phyloP scores from a whole-genome alignment of 2,797 vertebrate genomes.

The Poeciliopsis infans region DNA sequence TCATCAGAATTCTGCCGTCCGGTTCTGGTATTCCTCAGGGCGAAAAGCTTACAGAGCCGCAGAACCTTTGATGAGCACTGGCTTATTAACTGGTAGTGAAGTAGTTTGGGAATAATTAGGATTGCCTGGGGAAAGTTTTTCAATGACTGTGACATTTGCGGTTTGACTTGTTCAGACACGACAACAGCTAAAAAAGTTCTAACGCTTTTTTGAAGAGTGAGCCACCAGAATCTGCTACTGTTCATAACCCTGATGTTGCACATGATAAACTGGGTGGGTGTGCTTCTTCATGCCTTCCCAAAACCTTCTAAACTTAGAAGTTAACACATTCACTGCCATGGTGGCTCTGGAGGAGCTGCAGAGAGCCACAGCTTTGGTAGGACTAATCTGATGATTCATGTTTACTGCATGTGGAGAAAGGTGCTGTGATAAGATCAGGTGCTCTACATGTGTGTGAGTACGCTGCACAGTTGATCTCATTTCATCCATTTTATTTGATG shows the following conservation, averaged over 20 bases:
- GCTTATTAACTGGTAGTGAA: slow-evolving; percentile 24
- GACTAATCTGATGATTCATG: neutral
- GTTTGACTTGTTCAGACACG: slow-evolving; percentile 40
- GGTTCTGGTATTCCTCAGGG: neutral
- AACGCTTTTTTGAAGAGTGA: neutral
- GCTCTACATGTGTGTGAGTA: neutral
- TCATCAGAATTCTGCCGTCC: neutral
- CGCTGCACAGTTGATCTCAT: too few species aligned
- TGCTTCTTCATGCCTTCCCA: neutral
- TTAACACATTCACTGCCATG: neutral
- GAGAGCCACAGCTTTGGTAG: neutral
- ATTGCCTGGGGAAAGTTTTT: slow-evolving; percentile 37
- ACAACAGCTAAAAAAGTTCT: slow-evolving; percentile 10
- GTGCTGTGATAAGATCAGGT: neutral
- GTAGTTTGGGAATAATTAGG: slow-evolving; percentile 32
- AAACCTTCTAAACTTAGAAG: neutral
- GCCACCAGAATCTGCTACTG: neutral
- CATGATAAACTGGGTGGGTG: neutral
- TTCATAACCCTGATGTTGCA: slow-evolving; percentile 13
- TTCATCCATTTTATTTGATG: neutral
- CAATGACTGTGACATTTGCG: slow-evolving; percentile 48
- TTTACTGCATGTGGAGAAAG: neutral
- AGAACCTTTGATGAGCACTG: neutral
- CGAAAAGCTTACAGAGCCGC: neutral
- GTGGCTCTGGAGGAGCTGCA: neutral